Evolutionary conservation across 1,140 invertebrate species (phyloP).

Genomic region (Wiebesia pumilae): DNA sequence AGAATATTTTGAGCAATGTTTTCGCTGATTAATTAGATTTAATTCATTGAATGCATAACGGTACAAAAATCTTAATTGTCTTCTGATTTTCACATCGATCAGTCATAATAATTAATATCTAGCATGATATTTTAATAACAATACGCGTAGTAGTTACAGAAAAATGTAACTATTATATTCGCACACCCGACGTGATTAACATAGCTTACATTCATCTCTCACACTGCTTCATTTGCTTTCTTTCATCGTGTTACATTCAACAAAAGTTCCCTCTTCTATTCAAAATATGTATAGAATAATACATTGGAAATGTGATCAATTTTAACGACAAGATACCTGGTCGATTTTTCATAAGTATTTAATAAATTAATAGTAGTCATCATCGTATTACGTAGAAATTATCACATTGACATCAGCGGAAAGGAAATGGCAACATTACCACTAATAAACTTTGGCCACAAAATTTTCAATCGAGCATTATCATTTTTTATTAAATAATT

Average conservation of each 20-base stretch:
- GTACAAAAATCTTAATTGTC: neutral
- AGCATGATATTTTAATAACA: neutral
- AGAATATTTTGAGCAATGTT: neutral
- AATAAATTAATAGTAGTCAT: neutral
- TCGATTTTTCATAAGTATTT: neutral
- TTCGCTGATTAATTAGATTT: neutral
- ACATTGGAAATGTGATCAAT: too few relatives aligned
- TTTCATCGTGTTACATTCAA: neutral
- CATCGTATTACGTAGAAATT: neutral
- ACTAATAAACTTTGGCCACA: neutral
- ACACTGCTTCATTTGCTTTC: neutral
- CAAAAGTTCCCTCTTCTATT: neutral
- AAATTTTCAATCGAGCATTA: neutral
- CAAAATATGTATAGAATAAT: too few relatives aligned
- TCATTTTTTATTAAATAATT: slow-evolving; percentile 3
- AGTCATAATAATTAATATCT: neutral
- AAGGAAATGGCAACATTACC: neutral
- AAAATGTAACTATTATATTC: neutral
- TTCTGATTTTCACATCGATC: slow-evolving; percentile 30
- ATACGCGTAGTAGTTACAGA: neutral
- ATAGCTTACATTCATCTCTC: too few relatives aligned
- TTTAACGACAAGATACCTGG: too few relatives aligned
- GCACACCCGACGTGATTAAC: too few relatives aligned
- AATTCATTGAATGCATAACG: neutral
- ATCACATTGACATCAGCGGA: neutral